Conservation (phyloP, 2,113 vertebrate species). For the Emydocephalus ijimae region DNA sequence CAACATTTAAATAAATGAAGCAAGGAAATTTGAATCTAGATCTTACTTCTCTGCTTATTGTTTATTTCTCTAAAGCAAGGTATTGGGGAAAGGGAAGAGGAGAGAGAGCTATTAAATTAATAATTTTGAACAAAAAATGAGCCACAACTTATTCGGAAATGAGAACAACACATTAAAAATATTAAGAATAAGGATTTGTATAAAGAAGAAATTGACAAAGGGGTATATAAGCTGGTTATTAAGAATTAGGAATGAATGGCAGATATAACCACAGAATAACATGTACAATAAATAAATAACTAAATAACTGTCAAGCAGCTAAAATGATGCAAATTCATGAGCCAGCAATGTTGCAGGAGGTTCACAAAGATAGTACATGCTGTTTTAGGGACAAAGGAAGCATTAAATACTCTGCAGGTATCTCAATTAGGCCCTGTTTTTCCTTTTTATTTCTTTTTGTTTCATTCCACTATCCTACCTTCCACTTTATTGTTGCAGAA, state of each 20-base stretch:
- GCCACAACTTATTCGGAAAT: neutral
- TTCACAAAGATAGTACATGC: neutral
- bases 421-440: neutral
- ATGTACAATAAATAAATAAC: neutral
- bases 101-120: conserved; percentile 8
- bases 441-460: neutral
- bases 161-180: neutral
- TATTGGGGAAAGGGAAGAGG: neutral
- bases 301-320: neutral
- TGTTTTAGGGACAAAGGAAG: neutral
- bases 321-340: neutral
- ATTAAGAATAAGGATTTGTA: neutral
- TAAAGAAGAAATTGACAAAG: neutral
- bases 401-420: neutral
- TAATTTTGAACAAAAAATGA: conserved; percentile 17
- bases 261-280: neutral
- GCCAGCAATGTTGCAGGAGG: neutral
- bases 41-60: conserved; percentile 20
- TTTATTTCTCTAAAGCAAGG: conserved; percentile 23
- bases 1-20: conserved; percentile 24
- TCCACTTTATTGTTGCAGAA: neutral
- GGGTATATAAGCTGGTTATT: neutral
- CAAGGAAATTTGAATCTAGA: conserved; percentile 23
- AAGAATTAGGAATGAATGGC: neutral
- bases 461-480: neutral